Conservation (phyloP, 2,797 vertebrate species). For the Falco naumanni region DNA sequence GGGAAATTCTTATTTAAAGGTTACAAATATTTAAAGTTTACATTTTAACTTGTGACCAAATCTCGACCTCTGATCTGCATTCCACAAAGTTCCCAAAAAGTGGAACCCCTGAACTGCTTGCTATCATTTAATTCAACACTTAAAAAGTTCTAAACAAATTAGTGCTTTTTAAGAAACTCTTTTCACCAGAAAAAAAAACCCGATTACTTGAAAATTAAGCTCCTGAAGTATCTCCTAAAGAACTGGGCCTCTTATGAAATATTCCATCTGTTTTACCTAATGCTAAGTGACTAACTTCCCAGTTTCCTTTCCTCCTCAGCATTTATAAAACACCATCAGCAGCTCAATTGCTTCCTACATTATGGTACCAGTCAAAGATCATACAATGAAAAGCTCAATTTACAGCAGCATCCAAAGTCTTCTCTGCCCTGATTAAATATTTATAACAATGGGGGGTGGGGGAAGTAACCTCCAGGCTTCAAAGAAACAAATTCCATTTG, state of each 20-base stretch:
- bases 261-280: background rate
- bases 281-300: background rate
- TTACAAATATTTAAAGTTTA: background rate
- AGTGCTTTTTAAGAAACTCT: background rate
- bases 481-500: constrained; percentile 37
- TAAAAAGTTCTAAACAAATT: background rate
- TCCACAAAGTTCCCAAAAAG: background rate
- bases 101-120: background rate
- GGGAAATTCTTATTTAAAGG: background rate
- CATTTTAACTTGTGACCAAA: background rate
- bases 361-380: background rate
- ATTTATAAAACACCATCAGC: background rate
- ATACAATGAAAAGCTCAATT: background rate
- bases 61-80: background rate
- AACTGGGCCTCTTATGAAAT: background rate
- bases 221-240: background rate
- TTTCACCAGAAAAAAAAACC: background rate
- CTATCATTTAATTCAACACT: background rate
- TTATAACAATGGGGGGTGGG: background rate
- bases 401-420: background rate
- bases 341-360: background rate
- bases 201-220: background rate
- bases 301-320: background rate
- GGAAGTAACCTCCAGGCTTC: constrained; percentile 32
- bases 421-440: background rate